Conservation (phyloP, 1,140 invertebrate genomes). For the Drosophila ironensis region DNA sequence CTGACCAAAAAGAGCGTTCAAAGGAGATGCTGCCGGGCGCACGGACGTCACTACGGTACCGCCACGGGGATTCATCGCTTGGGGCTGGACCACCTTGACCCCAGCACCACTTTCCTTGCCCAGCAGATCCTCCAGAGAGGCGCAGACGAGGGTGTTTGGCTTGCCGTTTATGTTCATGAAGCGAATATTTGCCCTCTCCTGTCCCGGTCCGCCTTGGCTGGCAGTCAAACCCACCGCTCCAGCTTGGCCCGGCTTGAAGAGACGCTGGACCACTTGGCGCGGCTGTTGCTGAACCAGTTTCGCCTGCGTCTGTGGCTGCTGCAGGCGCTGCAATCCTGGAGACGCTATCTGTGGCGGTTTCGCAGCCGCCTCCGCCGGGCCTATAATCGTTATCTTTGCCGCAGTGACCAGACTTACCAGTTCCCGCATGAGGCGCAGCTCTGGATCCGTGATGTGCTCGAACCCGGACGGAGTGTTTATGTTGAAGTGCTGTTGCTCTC, state of each 20-base stretch:
- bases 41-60: conserved; percentile 3
- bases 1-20: conserved; percentile 27
- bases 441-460: conserved; percentile 40
- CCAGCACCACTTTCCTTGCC: conserved; percentile 1
- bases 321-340: too few relatives aligned
- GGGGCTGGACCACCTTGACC: neutral
- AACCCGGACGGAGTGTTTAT: conserved; percentile 62
- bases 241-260: neutral
- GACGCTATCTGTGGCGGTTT: too few relatives aligned
- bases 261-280: conserved; percentile 13
- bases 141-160: neutral
- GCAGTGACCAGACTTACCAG: conserved; percentile 52
- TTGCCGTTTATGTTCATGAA: conserved; percentile 28
- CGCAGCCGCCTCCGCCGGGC: too few relatives aligned
- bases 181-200: conserved; percentile 40
- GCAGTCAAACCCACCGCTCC: neutral
- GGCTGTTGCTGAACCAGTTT: too few relatives aligned
- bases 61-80: neutral
- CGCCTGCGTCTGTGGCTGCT: too few relatives aligned
- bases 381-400: conserved; percentile 25
- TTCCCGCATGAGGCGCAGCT: conserved; percentile 51
- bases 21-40: conserved; percentile 7
- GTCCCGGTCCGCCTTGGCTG: neutral
- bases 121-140: conserved; percentile 9
- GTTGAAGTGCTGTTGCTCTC: conserved; percentile 63